Conservation (phyloP, 2,113 vertebrate species). For the Microtus richardsoni region DNA sequence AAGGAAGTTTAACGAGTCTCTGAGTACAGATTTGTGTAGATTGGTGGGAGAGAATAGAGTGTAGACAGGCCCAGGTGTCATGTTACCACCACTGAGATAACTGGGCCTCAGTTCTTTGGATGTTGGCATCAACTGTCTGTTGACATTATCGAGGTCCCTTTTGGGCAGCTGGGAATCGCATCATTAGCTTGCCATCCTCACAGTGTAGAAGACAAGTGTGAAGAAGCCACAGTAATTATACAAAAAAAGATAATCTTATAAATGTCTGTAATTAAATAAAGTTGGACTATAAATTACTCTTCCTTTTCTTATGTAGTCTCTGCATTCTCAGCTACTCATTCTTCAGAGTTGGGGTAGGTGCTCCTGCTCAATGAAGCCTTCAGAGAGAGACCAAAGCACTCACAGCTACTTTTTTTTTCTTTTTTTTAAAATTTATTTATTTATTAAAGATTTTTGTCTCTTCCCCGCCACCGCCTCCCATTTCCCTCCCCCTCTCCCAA, state of each 20-base stretch:
- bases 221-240: neutral
- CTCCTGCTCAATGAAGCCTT: neutral
- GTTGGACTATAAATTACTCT: neutral
- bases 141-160: neutral
- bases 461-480: too few species aligned
- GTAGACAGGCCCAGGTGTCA: neutral
- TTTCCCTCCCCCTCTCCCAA: too few species aligned
- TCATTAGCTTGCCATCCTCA: neutral
- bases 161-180: neutral
- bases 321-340: neutral
- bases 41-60: fast-evolving
- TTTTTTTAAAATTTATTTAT: too few species aligned
- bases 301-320: neutral
- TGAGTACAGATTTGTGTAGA: neutral
- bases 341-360: neutral
- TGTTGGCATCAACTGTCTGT: neutral
- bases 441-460: too few species aligned
- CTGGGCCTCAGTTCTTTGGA: too few species aligned
- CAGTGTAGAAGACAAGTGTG: neutral
- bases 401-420: too few species aligned
- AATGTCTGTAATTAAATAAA: slow-evolving; percentile 28
- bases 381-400: neutral
- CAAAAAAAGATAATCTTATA: neutral
- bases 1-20: neutral
- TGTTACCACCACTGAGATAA: neutral